Percentiles rank a stretch among this genome's conserved stretches.
Conservation (phyloP, 2,888 invertebrate species). For the Athalia circularis region DNA sequence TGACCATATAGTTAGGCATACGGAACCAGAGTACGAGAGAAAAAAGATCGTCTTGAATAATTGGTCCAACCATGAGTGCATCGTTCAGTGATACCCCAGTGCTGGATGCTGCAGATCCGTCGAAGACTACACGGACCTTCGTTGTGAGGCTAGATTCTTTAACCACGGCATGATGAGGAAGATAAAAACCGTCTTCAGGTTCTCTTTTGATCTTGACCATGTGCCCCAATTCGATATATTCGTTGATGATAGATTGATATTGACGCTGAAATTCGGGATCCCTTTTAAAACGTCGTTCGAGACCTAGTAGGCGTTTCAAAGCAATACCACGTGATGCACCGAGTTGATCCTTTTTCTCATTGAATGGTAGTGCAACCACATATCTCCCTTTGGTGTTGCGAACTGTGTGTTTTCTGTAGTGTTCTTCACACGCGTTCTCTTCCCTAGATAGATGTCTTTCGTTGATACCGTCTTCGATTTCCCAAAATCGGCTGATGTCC, state of each 20-base stretch:
- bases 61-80: conserved; percentile 55
- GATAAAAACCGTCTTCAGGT: conserved; percentile 15
- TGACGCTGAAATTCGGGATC: conserved; percentile 38
- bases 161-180: conserved; percentile 55
- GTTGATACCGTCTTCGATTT: conserved; percentile 5
- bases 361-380: conserved; percentile 46
- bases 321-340: conserved; percentile 40
- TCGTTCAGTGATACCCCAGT: conserved; percentile 58
- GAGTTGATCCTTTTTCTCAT: conserved; percentile 24
- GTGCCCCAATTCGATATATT: conserved; percentile 47
- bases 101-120: conserved; percentile 51
- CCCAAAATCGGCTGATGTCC: conserved; percentile 39
- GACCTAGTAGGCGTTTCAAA: conserved; percentile 37
- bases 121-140: conserved; percentile 54
- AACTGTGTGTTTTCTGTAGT: conserved; percentile 24
- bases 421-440: conserved; percentile 44
- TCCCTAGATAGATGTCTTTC: neutral
- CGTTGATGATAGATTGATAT: conserved; percentile 43
- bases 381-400: conserved; percentile 40
- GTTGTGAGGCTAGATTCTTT: conserved; percentile 53
- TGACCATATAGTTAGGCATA: conserved; percentile 53
- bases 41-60: conserved; percentile 57
- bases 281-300: conserved; percentile 44
- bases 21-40: conserved; percentile 56
- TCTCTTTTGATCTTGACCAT: conserved; percentile 39